Evolutionary conservation across 2,888 invertebrate genomes (phyloP), one percentile per base, ranked within the genome.

Genomic region (Lasioglossum calceatum): DNA sequence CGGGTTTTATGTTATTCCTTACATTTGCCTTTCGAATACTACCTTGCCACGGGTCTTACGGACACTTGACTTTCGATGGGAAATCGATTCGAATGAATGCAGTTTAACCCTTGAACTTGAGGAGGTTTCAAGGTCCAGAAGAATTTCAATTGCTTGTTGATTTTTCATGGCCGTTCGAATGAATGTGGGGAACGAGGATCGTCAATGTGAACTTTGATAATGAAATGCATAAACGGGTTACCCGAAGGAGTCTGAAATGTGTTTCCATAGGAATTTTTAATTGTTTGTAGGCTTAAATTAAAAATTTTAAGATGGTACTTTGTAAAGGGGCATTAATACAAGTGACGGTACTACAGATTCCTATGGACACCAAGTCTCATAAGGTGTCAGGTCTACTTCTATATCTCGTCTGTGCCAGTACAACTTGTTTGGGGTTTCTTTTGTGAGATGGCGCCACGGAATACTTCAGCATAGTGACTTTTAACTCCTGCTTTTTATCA

Each of bases 381-480:
- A 3, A 4, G 4, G 36, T 4, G 36, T 36, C 36, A 4, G 36
- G 36, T 36, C 36, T 36, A 36, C 0, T 36, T 36, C 36, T 36
- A 36, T 36, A 47, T 4, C 47, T 16, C 47, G 47, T 44, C 12
- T 14, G 44, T 44, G 54, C 14, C 27, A 14, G 27, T 32, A 16
- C 42, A 19, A 39, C 44, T 61, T 50, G 86, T 82, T 89, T 88
- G 70, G 54, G 74, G 70, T 64, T 82, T 84, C 81, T 77, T 79
- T 88, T 75, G 81, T 70, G 70, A 90, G 91, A 80, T 91, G 91
- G 91, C 91, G 89, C 89, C 88, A 91, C 89, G 27, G 64, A 73
- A 88, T 83, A 50, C 36, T 77, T 79, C 79, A 77, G n/a, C 67
- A 72, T 87, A 64, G 77, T 79, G 84, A 75, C 81, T 86, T 85